A percentile compares a stretch with the other conserved stretches of the same genome.
These are phyloP conservation scores for Eupithecia inturbata DNA, from an alignment of 2,888 invertebrate species.

Conservation along the genomic window DNA sequence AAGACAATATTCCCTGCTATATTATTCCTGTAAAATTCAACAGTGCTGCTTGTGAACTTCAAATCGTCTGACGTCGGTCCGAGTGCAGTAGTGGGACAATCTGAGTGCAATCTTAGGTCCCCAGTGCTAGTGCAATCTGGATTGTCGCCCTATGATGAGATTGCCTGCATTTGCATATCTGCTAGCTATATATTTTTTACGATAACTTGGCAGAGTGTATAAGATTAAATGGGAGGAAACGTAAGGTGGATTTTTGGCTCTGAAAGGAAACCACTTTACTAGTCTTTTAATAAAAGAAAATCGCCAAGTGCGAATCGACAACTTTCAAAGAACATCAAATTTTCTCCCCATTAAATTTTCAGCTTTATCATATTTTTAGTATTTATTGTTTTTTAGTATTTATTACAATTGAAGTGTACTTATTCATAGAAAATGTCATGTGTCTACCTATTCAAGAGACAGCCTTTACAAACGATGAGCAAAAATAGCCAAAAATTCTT, in stretches of 20 bases:
- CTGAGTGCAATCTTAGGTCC: conserved; percentile 8
- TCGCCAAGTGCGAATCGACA: no score
- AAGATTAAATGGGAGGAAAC: not conserved
- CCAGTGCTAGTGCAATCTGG: conserved; percentile 1
- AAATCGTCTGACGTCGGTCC: not conserved
- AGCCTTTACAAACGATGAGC: no score
- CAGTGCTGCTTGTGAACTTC: conserved; percentile 5
- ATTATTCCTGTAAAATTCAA: conserved; percentile 15
- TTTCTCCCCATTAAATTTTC: no score
- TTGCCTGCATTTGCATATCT: conserved; percentile 13
- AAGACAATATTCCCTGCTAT: conserved; percentile 2
- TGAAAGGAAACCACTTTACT: not conserved
- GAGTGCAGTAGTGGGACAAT: not conserved
- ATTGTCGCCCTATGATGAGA: conserved; percentile 9
- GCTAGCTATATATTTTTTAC: not conserved
- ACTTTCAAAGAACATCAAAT: no score
- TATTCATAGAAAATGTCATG: no score
- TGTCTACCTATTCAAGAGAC: no score
- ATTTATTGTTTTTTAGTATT: no score
- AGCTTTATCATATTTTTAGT: no score
- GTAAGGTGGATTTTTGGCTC: not conserved
- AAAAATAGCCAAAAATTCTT: no score
- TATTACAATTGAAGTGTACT: no score
- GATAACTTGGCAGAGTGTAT: not conserved
- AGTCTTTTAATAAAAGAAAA: not conserved